These are phyloP conservation scores for Liopterus haemorrhoidalis DNA, from an alignment of 2,888 invertebrate genomes.

Conservation along the genomic window DNA sequence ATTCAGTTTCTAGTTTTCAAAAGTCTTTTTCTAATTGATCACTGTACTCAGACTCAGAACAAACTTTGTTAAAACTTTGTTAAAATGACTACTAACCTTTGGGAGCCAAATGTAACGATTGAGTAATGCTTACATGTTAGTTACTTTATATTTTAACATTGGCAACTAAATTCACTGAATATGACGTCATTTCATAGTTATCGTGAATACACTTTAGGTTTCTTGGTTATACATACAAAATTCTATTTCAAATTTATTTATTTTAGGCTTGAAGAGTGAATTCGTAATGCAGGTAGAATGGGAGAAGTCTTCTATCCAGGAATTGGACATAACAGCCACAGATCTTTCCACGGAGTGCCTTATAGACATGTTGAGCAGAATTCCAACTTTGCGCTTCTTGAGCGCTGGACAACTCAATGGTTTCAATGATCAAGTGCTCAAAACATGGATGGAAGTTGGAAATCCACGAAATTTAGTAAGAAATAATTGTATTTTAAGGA, in stretches of 20 bases:
- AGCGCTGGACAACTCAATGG: constrained; percentile 97
- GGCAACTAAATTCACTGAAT: too few species aligned
- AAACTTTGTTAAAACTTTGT: too few species aligned
- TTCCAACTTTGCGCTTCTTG: constrained; percentile 80
- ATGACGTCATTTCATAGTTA: too few species aligned
- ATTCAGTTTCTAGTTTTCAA: too few species aligned
- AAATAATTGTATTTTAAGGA: not conserved
- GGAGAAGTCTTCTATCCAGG: constrained; percentile 92
- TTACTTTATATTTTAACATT: too few species aligned
- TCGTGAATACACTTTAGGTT: too few species aligned
- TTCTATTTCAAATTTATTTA: constrained; percentile 15
- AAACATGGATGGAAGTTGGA: constrained; percentile 85
- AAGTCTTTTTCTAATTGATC: too few species aligned
- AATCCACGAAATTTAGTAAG: constrained; percentile 54
- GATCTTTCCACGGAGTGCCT: constrained; percentile 92
- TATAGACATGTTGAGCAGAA: constrained; percentile 82
- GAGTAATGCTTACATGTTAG: too few species aligned
- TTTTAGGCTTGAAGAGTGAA: constrained; percentile 79
- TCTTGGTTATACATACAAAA: too few species aligned
- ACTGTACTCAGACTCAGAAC: too few species aligned
- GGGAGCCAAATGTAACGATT: too few species aligned
- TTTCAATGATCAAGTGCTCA: constrained; percentile 90
- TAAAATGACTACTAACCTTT: too few species aligned
- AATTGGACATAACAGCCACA: constrained; percentile 95
- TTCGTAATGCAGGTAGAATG: constrained; percentile 95